Conservation (phyloP, 2,888 invertebrate genomes). For the Biston stratarius region DNA sequence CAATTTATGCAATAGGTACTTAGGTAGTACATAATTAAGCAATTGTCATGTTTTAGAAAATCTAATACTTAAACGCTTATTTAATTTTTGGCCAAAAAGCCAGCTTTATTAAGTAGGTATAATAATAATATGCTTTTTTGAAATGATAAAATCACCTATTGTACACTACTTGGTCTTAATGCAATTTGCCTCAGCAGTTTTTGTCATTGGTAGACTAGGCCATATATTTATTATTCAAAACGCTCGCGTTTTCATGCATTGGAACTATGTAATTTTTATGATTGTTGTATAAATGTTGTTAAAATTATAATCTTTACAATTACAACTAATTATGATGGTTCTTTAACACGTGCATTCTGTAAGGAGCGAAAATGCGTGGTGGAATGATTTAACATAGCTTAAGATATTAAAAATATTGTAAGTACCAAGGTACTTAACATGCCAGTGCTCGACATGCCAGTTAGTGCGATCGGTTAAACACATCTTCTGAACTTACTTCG, state of each 20-base stretch:
- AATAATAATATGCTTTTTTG: slow-evolving; percentile 32
- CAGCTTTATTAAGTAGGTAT: slow-evolving; percentile 41
- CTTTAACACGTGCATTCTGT: slow-evolving; percentile 23
- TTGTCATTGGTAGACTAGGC: slow-evolving; percentile 23
- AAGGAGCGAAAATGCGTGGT: slow-evolving; percentile 22
- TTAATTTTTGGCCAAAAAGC: slow-evolving; percentile 50
- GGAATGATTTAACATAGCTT: slow-evolving; percentile 24
- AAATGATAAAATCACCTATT: slow-evolving; percentile 33
- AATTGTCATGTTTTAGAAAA: slow-evolving; percentile 51
- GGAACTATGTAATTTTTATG: slow-evolving; percentile 7
- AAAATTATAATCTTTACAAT: slow-evolving; percentile 13
- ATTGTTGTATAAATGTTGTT: slow-evolving; percentile 1
- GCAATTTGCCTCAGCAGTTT: slow-evolving; percentile 20
- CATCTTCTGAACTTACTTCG: background rate
- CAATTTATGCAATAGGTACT: slow-evolving; percentile 48
- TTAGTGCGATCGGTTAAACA: slow-evolving; percentile 1
- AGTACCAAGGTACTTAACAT: background rate
- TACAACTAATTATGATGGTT: slow-evolving; percentile 12
- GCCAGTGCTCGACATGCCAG: background rate
- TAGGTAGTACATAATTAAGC: slow-evolving; percentile 43
- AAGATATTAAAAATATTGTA: slow-evolving; percentile 2
- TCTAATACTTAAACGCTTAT: slow-evolving; percentile 49
- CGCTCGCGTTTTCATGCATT: slow-evolving; percentile 10
- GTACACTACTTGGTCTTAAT: slow-evolving; percentile 23
- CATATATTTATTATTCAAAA: slow-evolving; percentile 1